Base-by-base conservation (phyloP, 1,140 invertebrate species). In the Batillaria attramentaria region DNA sequence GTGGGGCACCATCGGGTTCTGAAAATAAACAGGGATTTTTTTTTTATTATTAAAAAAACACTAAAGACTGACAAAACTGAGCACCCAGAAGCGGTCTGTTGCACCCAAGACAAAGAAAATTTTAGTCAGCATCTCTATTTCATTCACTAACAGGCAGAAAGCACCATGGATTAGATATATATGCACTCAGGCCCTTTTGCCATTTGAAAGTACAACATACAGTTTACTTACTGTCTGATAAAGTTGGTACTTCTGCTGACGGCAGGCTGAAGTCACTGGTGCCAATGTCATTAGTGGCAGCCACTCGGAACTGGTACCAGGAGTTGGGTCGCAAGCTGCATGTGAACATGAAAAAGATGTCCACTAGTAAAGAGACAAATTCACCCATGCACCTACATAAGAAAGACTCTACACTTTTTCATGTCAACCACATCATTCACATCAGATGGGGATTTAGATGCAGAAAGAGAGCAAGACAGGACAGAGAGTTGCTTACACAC, bases 281-380 rank as follows among this genome's bases (percentile, higher is more conserved):
- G 0, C 97, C 97, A 77, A 99, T 96, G 89, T 99, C 98, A 90
- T 99, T 99, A 10, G 95, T 97, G 1, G 97, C 98, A 91, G 97
- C 95, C 76, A 99, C 97, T 75, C 97, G 93, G 90, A 99, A 98
- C 87, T 95, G 95, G 91, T 99, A 99, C 0, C 93, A 93, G 0
- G 97, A 98, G 87, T 95, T 97, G 0, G 98, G 97, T 87, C 95
- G 95, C 46, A 99, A 92, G 72, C 92, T 92, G 83, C 68, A 85
- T 81, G 84, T 13, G 18, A 39, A 41, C 18, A 13, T 50, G 24
- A 50, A 50, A 10, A 50, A 50, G 46, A 50, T 13, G 10, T 8
- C 46, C 46, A 50, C 24, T 50, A 50, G 24, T 50, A 10, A 13
- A 50, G 10, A 50, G 24, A 50, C 46, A 50, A 24, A 50, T 50